Percentiles rank a stretch among this genome's conserved stretches.
Evolutionary conservation across 2,888 invertebrate species (phyloP).

Genomic region (Encarsia formosa): DNA sequence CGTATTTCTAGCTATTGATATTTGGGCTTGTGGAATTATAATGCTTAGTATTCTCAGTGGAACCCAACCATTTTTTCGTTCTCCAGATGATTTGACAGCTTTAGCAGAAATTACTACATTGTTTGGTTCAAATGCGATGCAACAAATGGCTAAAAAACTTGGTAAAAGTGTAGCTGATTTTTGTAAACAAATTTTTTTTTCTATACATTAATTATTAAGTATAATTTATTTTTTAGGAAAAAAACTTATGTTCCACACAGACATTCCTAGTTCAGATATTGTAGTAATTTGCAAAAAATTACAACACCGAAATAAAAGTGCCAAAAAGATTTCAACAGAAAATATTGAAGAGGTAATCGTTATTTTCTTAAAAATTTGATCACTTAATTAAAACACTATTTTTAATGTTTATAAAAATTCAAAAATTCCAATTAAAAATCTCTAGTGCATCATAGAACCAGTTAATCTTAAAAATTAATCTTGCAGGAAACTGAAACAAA

Average conservation of each 20-base stretch:
- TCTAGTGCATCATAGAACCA: no score
- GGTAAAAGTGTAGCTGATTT: no score
- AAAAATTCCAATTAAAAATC: no score
- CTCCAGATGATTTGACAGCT: constrained; percentile 73
- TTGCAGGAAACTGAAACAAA: constrained; percentile 37
- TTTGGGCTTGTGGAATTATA: constrained; percentile 87
- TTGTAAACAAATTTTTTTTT: constrained; percentile 44
- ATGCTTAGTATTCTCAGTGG: constrained; percentile 72
- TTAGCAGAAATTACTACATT: constrained; percentile 78
- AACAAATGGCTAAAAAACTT: constrained; percentile 63
- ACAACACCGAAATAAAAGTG: constrained; percentile 37
- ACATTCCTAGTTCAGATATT: constrained; percentile 53
- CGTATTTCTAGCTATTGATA: constrained; percentile 67
- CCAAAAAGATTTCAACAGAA: constrained; percentile 12
- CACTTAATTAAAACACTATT: no score
- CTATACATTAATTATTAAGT: background rate
- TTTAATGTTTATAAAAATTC: no score
- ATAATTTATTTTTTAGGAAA: constrained; percentile 47
- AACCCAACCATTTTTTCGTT: constrained; percentile 81
- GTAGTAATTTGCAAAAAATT: constrained; percentile 43
- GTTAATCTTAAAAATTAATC: background rate
- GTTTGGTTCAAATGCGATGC: constrained; percentile 69
- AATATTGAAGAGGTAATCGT: constrained; percentile 40
- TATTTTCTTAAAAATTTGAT: no score
- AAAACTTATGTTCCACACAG: constrained; percentile 55